Percentiles rank a stretch among this genome's conserved stretches.
Evolutionary conservation across 23 tunicate genomes (phyloP).

Genomic region (Botrylloides violaceus): DNA sequence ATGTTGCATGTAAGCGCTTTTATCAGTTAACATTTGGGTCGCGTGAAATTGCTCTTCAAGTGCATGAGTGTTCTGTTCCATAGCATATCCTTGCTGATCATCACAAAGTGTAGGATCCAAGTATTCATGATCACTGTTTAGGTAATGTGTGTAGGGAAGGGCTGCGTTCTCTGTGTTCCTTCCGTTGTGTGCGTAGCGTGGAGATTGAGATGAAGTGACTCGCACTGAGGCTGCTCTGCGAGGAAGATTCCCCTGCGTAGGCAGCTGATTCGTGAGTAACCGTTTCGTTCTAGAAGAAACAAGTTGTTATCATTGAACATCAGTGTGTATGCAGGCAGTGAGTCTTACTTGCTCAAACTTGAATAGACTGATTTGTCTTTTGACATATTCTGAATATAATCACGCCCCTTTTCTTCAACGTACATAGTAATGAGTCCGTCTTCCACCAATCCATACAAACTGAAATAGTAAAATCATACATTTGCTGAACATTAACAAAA

Average conservation of each 20-base stretch:
- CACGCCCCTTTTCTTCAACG: slow-evolving; percentile 69
- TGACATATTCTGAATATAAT: slow-evolving; percentile 76
- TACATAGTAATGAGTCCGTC: slow-evolving; percentile 93
- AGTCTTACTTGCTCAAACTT: slow-evolving; percentile 69
- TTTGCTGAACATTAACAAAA: neutral
- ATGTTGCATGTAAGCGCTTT: neutral
- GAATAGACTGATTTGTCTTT: slow-evolving; percentile 68
- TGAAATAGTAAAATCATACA: slow-evolving; percentile 3
- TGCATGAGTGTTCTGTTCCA: neutral
- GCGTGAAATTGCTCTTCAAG: slow-evolving; percentile 13
- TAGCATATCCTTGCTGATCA: neutral
- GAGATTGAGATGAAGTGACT: neutral
- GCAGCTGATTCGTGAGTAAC: neutral
- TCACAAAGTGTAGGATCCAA: slow-evolving; percentile 55
- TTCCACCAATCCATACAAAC: slow-evolving; percentile 67
- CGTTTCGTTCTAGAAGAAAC: slow-evolving; percentile 12
- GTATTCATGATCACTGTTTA: slow-evolving; percentile 35
- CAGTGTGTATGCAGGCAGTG: neutral
- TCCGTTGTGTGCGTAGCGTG: slow-evolving; percentile 27
- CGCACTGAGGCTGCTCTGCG: slow-evolving; percentile 6
- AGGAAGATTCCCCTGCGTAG: neutral
- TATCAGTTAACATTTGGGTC: neutral
- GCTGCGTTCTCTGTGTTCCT: slow-evolving; percentile 18
- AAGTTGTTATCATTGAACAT: neutral
- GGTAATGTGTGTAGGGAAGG: slow-evolving; percentile 17